Conservation (phyloP, 2,888 invertebrate species). For the Teleogryllus oceanicus region DNA sequence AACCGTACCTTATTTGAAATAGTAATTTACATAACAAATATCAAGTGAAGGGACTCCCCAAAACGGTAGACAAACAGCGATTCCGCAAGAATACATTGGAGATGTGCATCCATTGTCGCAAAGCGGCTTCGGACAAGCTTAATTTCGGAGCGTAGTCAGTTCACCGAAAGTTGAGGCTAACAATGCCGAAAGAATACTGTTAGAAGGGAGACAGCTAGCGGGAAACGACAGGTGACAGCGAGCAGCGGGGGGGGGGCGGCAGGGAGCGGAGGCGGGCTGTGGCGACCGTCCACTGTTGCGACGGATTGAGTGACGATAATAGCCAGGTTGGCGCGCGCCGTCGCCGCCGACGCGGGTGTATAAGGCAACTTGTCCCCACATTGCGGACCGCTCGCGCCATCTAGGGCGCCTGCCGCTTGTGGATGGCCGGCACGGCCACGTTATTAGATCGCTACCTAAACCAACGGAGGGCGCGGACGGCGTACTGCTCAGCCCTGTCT, state of each 20-base stretch:
- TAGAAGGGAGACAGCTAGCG: too few relatives aligned
- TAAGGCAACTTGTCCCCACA: not conserved
- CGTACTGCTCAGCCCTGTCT: not conserved
- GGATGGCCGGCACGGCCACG: not conserved
- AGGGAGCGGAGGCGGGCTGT: not conserved
- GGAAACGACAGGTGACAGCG: too few relatives aligned
- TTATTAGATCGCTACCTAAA: constrained; percentile 12
- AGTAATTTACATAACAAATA: too few relatives aligned
- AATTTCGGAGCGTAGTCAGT: too few relatives aligned
- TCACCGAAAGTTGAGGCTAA: too few relatives aligned
- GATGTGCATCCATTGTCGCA: too few relatives aligned
- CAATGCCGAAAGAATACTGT: too few relatives aligned
- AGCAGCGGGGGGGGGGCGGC: not conserved
- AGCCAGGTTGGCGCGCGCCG: not conserved
- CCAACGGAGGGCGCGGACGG: not conserved
- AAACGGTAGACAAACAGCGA: too few relatives aligned
- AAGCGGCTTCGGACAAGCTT: too few relatives aligned
- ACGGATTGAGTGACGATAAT: constrained; percentile 7
- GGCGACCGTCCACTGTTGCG: not conserved
- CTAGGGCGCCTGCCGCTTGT: not conserved
- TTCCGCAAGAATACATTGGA: too few relatives aligned
- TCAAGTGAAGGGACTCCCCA: too few relatives aligned
- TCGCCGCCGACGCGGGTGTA: not conserved
- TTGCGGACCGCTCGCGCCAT: not conserved
- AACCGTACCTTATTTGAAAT: too few relatives aligned